Evolutionary conservation across 2,113 vertebrate genomes (phyloP), one percentile per base, ranked within the genome.

Genomic region (Saccopteryx leptura): DNA sequence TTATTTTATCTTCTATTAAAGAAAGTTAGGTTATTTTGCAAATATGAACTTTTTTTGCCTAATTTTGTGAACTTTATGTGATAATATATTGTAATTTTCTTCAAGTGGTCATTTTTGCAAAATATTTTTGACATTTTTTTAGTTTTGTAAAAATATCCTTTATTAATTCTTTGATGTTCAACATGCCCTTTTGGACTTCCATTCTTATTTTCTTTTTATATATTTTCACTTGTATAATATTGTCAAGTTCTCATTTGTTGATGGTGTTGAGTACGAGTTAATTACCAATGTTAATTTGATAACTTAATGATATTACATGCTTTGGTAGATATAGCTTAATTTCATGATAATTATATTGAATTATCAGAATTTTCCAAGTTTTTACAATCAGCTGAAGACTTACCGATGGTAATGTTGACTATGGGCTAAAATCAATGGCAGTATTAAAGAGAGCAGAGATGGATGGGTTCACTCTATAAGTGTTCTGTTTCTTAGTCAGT

Each of bases 31-130:
- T 12, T 65, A 85, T 86, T 94, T 94, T 91, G 7, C 46, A 91
- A 95, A 85, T 39, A 75, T 90, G 68, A 90, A 48, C 26, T 87
- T 71, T 93, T 91, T 94, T 65, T 58, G 33, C 28, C 54, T 48
- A 31, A 31, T 46, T 23, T 39, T 58, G 4, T 79, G 18, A 11
- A 50, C 15, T 48, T 72, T 79, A 48, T 74, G 8, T 72, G 26
- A 48, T 61, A 31, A 28, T 63, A 82, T 52, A 15, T 52, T 88
- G 12, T 71, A 28, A 83, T 7, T 21, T 81, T 8, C 24, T 66
- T 90, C 54, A 82, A 89, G 23, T 80, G 31, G 28, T 68, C 9
- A 82, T 39, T 90, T 94, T 76, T 92, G 12, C 5, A 65, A 54
- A 92, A 88, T 52, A 84, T 87, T 92, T 80, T 80, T 15, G 31